phyloP scores from a whole-genome alignment of 2,888 invertebrate genomes.

The Zygogramma bicolorata region DNA sequence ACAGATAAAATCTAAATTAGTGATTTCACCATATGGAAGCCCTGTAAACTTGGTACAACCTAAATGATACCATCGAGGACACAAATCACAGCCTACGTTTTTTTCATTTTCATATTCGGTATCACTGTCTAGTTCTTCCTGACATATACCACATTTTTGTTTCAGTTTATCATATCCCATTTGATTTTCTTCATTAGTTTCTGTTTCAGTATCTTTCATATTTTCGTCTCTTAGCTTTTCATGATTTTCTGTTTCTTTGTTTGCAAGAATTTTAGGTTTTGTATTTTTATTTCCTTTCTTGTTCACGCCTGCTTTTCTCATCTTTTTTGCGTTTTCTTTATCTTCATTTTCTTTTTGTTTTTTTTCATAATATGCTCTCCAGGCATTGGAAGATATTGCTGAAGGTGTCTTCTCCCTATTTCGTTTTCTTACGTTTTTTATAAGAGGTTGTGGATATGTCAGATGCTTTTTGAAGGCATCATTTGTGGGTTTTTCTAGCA shows the following conservation, averaged over 20 bases:
- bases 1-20: constrained; percentile 18
- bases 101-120: constrained; percentile 30
- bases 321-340: constrained; percentile 10
- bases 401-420: neutral
- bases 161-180: neutral
- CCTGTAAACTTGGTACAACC: constrained; percentile 26
- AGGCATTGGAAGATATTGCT: constrained; percentile 11
- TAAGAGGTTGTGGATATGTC: neutral
- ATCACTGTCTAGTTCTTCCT: constrained; percentile 23
- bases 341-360: constrained; percentile 7
- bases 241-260: constrained; percentile 9
- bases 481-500: neutral
- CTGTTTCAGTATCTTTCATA: neutral
- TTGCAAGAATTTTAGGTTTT: neutral
- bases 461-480: neutral
- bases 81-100: constrained; percentile 32
- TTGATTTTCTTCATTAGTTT: neutral
- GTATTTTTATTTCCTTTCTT: neutral
- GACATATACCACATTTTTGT: constrained; percentile 14
- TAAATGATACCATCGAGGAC: constrained; percentile 33
- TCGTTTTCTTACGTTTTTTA: neutral
- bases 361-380: constrained; percentile 18
- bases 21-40: constrained; percentile 7
- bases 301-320: neutral
- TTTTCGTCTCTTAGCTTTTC: neutral